Evolutionary conservation across 2,113 vertebrate genomes (phyloP).

Genomic region (Grallaria varia): DNA sequence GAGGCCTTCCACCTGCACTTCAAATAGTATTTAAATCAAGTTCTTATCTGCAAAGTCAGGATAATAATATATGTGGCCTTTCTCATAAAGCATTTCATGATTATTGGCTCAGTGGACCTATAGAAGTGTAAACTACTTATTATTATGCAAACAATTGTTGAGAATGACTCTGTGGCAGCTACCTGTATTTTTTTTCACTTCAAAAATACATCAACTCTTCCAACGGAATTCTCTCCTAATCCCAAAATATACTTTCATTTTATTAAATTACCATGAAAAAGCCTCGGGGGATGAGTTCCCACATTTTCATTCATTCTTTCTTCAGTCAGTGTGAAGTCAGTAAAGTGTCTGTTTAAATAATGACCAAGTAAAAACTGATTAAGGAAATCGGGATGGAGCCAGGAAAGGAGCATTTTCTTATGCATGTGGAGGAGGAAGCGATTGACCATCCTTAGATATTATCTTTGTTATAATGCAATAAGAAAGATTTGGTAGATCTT

Average conservation of each 20-base stretch:
- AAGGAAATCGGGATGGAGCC: not conserved
- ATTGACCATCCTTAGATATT: not conserved
- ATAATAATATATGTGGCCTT: not conserved
- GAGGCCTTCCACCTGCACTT: not conserved
- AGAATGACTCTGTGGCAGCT: not conserved
- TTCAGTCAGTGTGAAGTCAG: not conserved
- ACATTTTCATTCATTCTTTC: not conserved
- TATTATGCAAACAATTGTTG: not conserved
- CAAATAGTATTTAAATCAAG: not conserved
- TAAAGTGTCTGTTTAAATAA: not conserved
- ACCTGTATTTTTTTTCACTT: not conserved
- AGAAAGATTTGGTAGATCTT: not conserved
- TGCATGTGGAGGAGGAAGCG: not conserved
- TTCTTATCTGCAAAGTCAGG: not conserved
- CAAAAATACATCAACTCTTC: not conserved
- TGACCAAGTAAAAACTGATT: not conserved
- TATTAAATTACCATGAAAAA: not conserved
- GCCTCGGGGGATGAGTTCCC: not conserved
- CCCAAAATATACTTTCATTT: not conserved
- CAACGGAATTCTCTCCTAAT: not conserved
- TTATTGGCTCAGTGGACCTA: not conserved
- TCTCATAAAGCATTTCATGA: not conserved
- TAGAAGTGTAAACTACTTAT: not conserved
- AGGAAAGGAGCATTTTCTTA: not conserved
- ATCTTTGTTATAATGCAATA: not conserved